Conservation (phyloP, 2,888 invertebrate genomes). For the Erebia epiphron region DNA sequence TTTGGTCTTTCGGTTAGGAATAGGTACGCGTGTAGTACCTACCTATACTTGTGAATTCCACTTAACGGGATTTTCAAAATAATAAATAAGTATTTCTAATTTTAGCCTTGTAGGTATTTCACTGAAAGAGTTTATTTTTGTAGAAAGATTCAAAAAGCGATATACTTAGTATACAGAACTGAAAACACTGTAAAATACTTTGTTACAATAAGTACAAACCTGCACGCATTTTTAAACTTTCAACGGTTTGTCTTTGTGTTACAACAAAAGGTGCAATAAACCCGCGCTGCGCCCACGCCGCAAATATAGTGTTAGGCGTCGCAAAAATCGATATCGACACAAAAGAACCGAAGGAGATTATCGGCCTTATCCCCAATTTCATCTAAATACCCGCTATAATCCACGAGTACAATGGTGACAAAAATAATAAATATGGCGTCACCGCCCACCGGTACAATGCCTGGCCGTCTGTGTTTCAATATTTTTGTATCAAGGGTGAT, state of each 20-base stretch:
- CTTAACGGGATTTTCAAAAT: no score
- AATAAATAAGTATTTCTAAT: no score
- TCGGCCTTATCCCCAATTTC: conserved; percentile 80
- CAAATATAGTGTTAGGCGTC: conserved; percentile 17
- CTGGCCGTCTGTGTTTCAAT: conserved; percentile 63
- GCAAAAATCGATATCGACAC: conserved; percentile 63
- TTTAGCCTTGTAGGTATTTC: no score
- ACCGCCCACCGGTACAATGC: conserved; percentile 62
- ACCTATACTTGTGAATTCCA: no score
- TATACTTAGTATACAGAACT: no score
- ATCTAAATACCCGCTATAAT: conserved; percentile 81
- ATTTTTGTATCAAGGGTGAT: conserved; percentile 71
- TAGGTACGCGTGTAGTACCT: no score
- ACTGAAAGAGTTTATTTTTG: no score
- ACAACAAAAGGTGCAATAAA: conserved; percentile 13
- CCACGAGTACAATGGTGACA: conserved; percentile 77
- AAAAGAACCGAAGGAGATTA: conserved; percentile 70
- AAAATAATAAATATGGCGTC: conserved; percentile 79
- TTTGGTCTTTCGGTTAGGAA: no score
- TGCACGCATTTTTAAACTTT: neutral
- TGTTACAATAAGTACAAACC: neutral
- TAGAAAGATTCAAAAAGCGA: no score
- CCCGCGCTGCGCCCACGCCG: conserved; percentile 27
- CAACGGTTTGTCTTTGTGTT: conserved; percentile 14
- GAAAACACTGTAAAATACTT: no score